Evolutionary conservation across 2,113 vertebrate genomes (phyloP), one percentile per base, ranked within the genome.

Genomic region (Melanerpes aurifrons): DNA sequence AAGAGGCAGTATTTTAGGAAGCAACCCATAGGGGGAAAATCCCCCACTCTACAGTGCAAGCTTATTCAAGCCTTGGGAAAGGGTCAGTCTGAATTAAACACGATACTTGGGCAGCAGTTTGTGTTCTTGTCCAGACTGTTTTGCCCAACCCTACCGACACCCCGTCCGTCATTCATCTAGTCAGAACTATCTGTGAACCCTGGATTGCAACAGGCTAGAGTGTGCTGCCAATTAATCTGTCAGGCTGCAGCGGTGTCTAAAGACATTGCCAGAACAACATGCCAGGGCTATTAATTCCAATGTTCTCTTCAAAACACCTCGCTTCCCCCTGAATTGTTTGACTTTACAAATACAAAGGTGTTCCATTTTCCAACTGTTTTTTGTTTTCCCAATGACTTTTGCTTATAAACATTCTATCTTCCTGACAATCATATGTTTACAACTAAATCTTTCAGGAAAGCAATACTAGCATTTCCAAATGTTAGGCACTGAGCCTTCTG

Each of bases 131-230:
- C 91, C 68, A 85, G 84, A 85, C 74, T 92, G 89, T 89, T 96
- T 72, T 88, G 87, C 92, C 90, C 93, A 88, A 69, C 67, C 69
- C 29, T 16, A 31, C 94, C 64, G 87, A 92, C 92, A 93, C 68
- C 53, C 89, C 5, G 31, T 93, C 84, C n/a, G 24, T 93, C 94
- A 93, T 81, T 90, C 89, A 79, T 69, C 53, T 72, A 67, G 81
- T 85, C 91, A 95, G 94, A 95, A 88, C 93, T 94, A 94, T 82
- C 95, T 88, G 86, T 91, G 93, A 94, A 93, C 94, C 70, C 90
- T 86, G 94, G 93, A 94, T 95, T 96, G 95, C 94, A 93, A 93
- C 94, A 95, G 93, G 87, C 83, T 69, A 70, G 45, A 79, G 80
- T 29, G 8, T 63, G 87, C 87, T 96, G 94, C 93, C 93, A 96